Evolutionary conservation across 1,140 invertebrate species (phyloP).

Genomic region (Augochlora pura): DNA sequence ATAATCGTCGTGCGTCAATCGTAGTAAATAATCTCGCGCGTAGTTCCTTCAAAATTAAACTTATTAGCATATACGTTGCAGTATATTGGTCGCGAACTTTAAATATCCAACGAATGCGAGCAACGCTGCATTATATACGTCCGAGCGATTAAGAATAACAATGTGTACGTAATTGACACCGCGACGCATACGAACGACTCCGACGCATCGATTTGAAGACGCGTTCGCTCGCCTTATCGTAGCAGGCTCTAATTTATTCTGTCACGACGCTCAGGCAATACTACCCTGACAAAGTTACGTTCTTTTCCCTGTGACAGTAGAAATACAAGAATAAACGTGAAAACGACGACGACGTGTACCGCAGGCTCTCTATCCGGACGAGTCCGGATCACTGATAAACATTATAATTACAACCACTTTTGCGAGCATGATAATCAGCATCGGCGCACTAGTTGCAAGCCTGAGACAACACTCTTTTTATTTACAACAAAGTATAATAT

Average conservation of each 20-base stretch:
- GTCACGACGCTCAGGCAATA: not conserved
- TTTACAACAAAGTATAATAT: slow-evolving; percentile 11
- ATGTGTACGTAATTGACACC: not conserved
- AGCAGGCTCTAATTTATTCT: not conserved
- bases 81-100: not conserved
- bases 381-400: slow-evolving; percentile 16
- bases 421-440: slow-evolving; percentile 8
- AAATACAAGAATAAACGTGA: not conserved
- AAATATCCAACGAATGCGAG: not conserved
- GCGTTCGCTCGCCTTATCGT: too few species aligned
- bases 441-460: slow-evolving; percentile 17
- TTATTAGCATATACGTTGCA: not conserved
- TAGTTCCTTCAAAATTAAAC: too few species aligned
- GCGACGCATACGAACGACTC: not conserved
- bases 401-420: slow-evolving; percentile 2
- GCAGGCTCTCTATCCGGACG: not conserved
- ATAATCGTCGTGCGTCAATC: too few species aligned
- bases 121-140: not conserved
- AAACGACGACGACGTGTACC: not conserved
- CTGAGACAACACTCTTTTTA: slow-evolving; percentile 2
- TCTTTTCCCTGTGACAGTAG: not conserved
- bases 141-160: not conserved
- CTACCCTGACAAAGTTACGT: not conserved
- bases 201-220: too few species aligned
- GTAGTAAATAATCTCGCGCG: too few species aligned